Conservation (phyloP, 2,888 invertebrate genomes). For the Euproctis similis region DNA sequence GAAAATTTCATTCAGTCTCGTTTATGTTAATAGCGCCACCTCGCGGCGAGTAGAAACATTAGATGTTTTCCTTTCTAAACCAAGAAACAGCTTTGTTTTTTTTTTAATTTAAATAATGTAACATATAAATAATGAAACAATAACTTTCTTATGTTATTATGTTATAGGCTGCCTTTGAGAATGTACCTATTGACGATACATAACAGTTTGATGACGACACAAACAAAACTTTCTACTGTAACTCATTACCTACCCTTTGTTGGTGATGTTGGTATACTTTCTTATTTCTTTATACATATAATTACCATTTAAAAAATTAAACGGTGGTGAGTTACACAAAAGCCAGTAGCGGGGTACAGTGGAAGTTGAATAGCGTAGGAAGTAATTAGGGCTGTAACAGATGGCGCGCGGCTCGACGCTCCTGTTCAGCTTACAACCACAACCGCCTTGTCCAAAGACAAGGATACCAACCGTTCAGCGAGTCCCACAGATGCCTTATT, state of each 20-base stretch:
- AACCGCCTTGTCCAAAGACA: slow-evolving; percentile 26
- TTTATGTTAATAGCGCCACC: slow-evolving; percentile 44
- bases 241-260: slow-evolving; percentile 12
- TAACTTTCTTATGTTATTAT: background rate
- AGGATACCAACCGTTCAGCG: slow-evolving; percentile 14
- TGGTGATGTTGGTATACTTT: slow-evolving; percentile 64
- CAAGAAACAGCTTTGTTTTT: too few species aligned
- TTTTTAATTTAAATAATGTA: background rate
- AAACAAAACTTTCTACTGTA: slow-evolving; percentile 50
- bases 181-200: slow-evolving; percentile 50
- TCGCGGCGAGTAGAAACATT: slow-evolving; percentile 46
- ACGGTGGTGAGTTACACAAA: slow-evolving; percentile 45
- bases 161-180: slow-evolving; percentile 47
- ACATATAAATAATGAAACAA: too few species aligned
- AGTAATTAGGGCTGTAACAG: slow-evolving; percentile 60
- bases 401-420: slow-evolving; percentile 52
- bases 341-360: slow-evolving; percentile 33
- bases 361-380: slow-evolving; percentile 59
- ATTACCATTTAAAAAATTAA: slow-evolving; percentile 58
- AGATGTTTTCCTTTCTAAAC: too few species aligned
- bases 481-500: slow-evolving; percentile 14
- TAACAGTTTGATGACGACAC: slow-evolving; percentile 49
- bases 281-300: slow-evolving; percentile 54
- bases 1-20: too few species aligned
- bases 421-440: slow-evolving; percentile 18